phyloP scores from a whole-genome alignment of 2,888 invertebrate genomes.

The Epinotia ramella region DNA sequence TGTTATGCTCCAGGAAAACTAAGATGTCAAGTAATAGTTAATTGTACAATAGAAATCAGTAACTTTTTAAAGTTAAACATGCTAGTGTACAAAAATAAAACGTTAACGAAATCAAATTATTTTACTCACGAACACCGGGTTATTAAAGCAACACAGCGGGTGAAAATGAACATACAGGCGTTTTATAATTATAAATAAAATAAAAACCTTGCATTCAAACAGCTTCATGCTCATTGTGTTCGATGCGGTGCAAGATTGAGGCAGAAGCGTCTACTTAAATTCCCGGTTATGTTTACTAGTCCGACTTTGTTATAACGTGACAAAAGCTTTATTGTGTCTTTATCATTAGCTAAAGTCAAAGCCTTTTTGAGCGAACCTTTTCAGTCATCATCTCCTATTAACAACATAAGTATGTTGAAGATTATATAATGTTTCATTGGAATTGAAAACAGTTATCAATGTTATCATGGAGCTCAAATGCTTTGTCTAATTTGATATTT shows the following conservation, averaged over 20 bases:
- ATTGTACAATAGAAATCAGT: neutral
- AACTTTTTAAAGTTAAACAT: neutral
- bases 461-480: no score
- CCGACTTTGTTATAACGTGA: no score
- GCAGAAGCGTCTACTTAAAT: neutral
- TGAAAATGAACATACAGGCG: slow-evolving; percentile 32
- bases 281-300: no score
- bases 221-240: slow-evolving; percentile 26
- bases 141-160: slow-evolving; percentile 30
- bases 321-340: no score
- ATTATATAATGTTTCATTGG: no score
- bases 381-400: no score
- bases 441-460: no score
- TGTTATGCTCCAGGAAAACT: no score
- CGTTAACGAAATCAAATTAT: slow-evolving; percentile 21
- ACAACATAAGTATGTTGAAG: no score
- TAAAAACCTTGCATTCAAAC: slow-evolving; percentile 31
- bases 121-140: slow-evolving; percentile 26
- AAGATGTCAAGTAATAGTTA: no score
- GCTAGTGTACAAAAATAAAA: slow-evolving; percentile 7
- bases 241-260: neutral
- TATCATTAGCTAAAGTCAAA: no score
- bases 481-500: neutral
- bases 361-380: no score
- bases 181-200: slow-evolving; percentile 34